phyloP scores from a whole-genome alignment of 2,797 vertebrate genomes.

The Eremophila alpestris region DNA sequence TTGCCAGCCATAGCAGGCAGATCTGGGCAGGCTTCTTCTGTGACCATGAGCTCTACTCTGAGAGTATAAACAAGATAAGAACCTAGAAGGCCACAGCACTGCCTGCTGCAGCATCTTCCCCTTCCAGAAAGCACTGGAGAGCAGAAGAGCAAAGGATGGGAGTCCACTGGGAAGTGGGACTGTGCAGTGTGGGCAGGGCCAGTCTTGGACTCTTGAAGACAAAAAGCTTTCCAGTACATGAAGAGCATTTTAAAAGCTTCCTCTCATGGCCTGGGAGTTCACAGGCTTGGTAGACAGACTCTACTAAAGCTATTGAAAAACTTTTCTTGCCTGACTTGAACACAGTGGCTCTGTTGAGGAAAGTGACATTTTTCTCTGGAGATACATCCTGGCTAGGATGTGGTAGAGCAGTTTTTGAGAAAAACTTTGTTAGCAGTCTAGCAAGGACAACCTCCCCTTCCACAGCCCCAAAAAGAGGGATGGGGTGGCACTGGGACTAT shows the following conservation, averaged over 20 bases:
- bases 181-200: not conserved
- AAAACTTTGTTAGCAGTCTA: not conserved
- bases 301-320: not conserved
- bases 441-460: not conserved
- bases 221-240: not conserved
- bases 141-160: not conserved
- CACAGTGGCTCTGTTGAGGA: not conserved
- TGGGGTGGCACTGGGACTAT: rapidly evolving
- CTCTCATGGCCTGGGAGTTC: not conserved
- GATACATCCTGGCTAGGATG: not conserved
- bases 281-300: not conserved
- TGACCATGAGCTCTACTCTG: rapidly evolving
- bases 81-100: rapidly evolving
- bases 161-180: rapidly evolving
- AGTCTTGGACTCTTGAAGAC: not conserved
- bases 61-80: not conserved
- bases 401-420: not conserved
- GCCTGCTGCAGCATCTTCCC: not conserved
- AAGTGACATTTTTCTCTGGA: not conserved
- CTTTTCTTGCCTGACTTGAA: not conserved
- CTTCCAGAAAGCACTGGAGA: not conserved
- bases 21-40: not conserved
- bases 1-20: not conserved
- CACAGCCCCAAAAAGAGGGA: not conserved
- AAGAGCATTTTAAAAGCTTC: conserved; percentile 25